A percentile compares a stretch with the other conserved stretches of the same genome.
Conservation (phyloP, 2,888 invertebrate species). For the Camptogramma bilineatum region DNA sequence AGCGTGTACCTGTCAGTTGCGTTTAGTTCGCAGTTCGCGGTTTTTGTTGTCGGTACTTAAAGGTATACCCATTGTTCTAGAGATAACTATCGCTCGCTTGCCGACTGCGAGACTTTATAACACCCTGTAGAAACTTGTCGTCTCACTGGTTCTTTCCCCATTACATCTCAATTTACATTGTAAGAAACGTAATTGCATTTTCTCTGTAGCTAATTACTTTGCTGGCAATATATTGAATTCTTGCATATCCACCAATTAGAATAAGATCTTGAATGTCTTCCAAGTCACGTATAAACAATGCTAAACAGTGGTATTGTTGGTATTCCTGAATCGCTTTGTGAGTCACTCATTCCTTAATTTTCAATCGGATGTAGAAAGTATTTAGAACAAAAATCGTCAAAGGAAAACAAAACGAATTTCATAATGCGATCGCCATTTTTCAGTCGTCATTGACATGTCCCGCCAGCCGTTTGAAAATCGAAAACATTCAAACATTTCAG, state of each 20-base stretch:
- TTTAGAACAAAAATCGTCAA: conserved; percentile 48
- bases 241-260: conserved; percentile 6
- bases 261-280: conserved; percentile 24
- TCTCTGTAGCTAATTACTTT: neutral
- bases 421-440: conserved; percentile 62
- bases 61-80: conserved; percentile 36
- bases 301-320: conserved; percentile 7
- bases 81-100: conserved; percentile 31
- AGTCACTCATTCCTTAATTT: conserved; percentile 8
- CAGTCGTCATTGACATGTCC: conserved; percentile 66
- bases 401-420: conserved; percentile 59
- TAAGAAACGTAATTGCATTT: neutral
- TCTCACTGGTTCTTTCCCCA: neutral
- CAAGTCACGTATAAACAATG: conserved; percentile 27
- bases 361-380: conserved; percentile 18
- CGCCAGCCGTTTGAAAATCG: conserved; percentile 79
- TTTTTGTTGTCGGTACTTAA: conserved; percentile 38
- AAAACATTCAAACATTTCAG: conserved; percentile 82
- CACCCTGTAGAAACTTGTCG: conserved; percentile 15
- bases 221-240: conserved; percentile 4
- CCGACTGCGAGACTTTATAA: conserved; percentile 23
- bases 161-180: neutral
- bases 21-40: conserved; percentile 22
- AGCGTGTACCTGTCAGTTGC: conserved; percentile 31
- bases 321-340: conserved; percentile 1